These are phyloP conservation scores for Psilanteris sp. DNA, from an alignment of 1,140 invertebrate species.

Conservation along the genomic window DNA sequence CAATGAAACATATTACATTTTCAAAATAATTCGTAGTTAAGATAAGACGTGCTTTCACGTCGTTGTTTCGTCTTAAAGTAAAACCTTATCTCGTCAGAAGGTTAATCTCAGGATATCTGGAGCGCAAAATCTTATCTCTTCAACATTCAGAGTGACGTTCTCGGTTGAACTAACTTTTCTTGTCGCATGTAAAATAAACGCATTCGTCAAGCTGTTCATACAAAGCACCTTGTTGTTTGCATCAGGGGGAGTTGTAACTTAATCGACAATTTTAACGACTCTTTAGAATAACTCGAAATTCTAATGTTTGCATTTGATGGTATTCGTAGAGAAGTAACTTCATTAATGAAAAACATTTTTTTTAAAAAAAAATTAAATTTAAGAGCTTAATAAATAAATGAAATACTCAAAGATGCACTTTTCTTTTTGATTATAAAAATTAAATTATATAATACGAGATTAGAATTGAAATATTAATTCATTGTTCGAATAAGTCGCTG, in stretches of 20 bases:
- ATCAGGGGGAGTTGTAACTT: conserved; percentile 17
- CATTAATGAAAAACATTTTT: no score
- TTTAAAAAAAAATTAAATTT: no score
- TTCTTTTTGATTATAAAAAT: no score
- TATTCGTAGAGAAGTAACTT: no score
- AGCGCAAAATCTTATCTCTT: conserved; percentile 68
- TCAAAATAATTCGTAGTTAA: conserved; percentile 39
- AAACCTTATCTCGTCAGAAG: conserved; percentile 67
- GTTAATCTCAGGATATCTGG: conserved; percentile 70
- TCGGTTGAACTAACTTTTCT: conserved; percentile 62
- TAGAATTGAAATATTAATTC: no score
- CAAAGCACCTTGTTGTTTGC: conserved; percentile 6
- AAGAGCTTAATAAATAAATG: no score
- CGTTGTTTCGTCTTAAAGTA: conserved; percentile 45
- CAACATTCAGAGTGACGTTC: conserved; percentile 49
- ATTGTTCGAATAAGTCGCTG: no score
- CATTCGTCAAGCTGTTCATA: conserved; percentile 26
- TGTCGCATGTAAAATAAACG: conserved; percentile 40
- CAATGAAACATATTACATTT: conserved; percentile 24
- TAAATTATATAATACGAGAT: no score
- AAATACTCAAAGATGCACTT: no score
- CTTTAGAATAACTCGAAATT: not conserved
- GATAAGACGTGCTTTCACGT: conserved; percentile 36
- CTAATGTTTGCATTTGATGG: not conserved
- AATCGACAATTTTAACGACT: conserved; percentile 6